Conservation (phyloP, 2,888 invertebrate genomes). For the Acronicta psi region DNA sequence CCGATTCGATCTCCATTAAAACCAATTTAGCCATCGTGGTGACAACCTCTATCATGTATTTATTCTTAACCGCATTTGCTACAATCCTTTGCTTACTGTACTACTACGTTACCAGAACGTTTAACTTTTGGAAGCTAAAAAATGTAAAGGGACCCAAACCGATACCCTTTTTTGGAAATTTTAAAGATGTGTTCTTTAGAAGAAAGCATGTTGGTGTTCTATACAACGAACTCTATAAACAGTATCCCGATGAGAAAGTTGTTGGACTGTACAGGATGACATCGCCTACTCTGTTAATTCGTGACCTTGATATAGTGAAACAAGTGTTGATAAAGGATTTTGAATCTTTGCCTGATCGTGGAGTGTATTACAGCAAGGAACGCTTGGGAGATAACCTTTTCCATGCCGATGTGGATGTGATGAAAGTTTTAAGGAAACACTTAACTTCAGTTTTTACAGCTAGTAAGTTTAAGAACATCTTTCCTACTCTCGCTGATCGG, state of each 20-base stretch:
- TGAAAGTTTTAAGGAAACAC: constrained; percentile 64
- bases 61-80: constrained; percentile 20
- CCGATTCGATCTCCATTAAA: constrained; percentile 15
- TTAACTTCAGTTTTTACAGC: constrained; percentile 69
- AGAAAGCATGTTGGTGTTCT: constrained; percentile 56
- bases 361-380: constrained; percentile 62
- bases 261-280: constrained; percentile 71
- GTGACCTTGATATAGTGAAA: constrained; percentile 70
- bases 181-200: constrained; percentile 58
- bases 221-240: constrained; percentile 65
- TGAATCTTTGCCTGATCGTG: constrained; percentile 66
- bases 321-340: constrained; percentile 73
- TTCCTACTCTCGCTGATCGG: constrained; percentile 55
- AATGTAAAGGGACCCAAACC: constrained; percentile 69
- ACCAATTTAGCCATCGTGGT: constrained; percentile 10
- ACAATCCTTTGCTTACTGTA: constrained; percentile 25
- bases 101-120: constrained; percentile 48
- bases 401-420: constrained; percentile 61
- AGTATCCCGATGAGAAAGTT: constrained; percentile 69
- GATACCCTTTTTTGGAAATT: constrained; percentile 57
- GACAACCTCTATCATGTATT: constrained; percentile 28
- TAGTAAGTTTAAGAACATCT: constrained; percentile 65
- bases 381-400: constrained; percentile 70
- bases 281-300: constrained; percentile 65
- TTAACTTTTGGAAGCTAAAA: constrained; percentile 50